These are phyloP conservation scores for Pentamera pediparva DNA, from an alignment of 53 echinoderm and acorn worm genomes.

Conservation along the genomic window DNA sequence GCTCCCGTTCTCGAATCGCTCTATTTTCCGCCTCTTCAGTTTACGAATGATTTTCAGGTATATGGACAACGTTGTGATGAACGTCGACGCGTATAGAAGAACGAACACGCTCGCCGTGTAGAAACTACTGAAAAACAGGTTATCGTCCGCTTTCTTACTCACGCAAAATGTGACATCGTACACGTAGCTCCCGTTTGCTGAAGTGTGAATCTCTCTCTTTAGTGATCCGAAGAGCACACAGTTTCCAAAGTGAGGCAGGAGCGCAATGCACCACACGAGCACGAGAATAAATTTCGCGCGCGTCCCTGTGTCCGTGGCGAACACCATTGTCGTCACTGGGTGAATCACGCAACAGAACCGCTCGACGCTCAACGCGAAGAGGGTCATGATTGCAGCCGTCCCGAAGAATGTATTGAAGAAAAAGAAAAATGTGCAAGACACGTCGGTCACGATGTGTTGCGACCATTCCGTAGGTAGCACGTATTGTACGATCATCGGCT, in stretches of 20 bases:
- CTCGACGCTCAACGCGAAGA: slow-evolving; percentile 80
- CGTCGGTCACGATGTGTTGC: slow-evolving; percentile 25
- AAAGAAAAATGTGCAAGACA: slow-evolving; percentile 56
- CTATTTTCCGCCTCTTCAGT: slow-evolving; percentile 29
- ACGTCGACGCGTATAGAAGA: slow-evolving; percentile 67
- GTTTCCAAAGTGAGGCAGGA: slow-evolving; percentile 71
- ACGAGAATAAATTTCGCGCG: slow-evolving; percentile 65
- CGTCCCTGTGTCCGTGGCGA: slow-evolving; percentile 50
- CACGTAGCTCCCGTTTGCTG: slow-evolving; percentile 19
- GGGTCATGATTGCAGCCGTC: slow-evolving; percentile 79
- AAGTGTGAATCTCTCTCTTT: slow-evolving; percentile 28
- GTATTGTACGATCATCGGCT: slow-evolving; percentile 59
- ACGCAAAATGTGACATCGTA: slow-evolving; percentile 62
- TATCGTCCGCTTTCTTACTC: slow-evolving; percentile 55
- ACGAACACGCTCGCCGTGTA: slow-evolving; percentile 71
- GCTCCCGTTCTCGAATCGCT: background rate
- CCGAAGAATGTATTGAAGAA: slow-evolving; percentile 79
- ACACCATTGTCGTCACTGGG: slow-evolving; percentile 58
- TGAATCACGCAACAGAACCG: slow-evolving; percentile 72
- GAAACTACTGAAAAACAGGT: slow-evolving; percentile 52
- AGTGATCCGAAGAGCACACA: slow-evolving; percentile 56
- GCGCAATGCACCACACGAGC: slow-evolving; percentile 65
- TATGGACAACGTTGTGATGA: slow-evolving; percentile 54
- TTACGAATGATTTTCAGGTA: slow-evolving; percentile 66
- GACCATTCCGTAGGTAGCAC: slow-evolving; percentile 45